These are phyloP conservation scores for Empidonax traillii DNA, from an alignment of 2,113 vertebrate species.

Conservation along the genomic window DNA sequence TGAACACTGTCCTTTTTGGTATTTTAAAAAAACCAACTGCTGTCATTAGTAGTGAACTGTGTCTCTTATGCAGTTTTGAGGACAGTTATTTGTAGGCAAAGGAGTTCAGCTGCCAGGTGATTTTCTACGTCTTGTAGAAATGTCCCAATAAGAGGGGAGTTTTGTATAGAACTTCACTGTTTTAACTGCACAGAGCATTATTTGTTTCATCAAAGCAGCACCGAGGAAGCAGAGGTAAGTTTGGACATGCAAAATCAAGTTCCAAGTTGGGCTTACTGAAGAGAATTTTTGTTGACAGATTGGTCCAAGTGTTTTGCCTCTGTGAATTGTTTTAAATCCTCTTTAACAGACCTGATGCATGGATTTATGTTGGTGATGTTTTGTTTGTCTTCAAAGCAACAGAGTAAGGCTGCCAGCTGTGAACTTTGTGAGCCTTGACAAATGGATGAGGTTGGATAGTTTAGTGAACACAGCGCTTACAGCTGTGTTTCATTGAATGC, in stretches of 20 bases:
- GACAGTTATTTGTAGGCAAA: background rate
- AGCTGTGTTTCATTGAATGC: constrained; percentile 16
- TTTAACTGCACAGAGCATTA: background rate
- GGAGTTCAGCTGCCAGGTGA: background rate
- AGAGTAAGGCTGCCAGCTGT: background rate
- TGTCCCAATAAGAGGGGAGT: background rate
- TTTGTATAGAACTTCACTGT: background rate
- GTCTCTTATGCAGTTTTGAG: background rate
- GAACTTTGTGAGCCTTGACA: background rate
- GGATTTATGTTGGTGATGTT: background rate
- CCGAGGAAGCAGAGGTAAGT: background rate
- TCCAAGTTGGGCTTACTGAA: background rate
- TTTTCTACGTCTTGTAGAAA: background rate
- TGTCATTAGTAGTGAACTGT: background rate
- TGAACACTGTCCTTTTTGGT: background rate
- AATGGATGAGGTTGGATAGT: background rate
- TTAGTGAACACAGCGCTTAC: background rate
- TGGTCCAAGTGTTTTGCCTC: background rate
- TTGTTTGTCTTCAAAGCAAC: background rate
- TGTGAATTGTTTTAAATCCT: background rate
- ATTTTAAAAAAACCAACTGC: background rate
- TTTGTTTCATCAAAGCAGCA: background rate
- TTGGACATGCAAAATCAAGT: background rate
- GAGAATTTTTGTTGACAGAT: background rate
- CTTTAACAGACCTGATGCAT: background rate